Evolutionary conservation across 2,888 invertebrate genomes (phyloP).

Genomic region (Caenorhabditis sp.): DNA sequence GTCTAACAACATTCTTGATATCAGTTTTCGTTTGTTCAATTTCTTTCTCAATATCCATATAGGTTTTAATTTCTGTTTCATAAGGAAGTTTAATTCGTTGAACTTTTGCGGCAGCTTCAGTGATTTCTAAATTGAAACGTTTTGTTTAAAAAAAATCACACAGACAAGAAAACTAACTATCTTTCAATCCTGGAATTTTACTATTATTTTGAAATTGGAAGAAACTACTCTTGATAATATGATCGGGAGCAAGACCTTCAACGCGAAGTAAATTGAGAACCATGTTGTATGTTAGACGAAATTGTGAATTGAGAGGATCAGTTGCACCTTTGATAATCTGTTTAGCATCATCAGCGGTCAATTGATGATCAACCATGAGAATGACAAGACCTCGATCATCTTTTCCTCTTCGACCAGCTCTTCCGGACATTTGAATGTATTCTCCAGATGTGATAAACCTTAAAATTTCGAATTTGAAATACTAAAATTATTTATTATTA

Average conservation of each 20-base stretch:
- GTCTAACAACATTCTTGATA: constrained; percentile 83
- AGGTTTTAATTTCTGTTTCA: constrained; percentile 34
- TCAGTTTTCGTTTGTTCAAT: constrained; percentile 73
- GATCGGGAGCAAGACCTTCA: constrained; percentile 98
- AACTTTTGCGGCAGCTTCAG: constrained; percentile 4
- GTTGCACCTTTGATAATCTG: constrained; percentile 81
- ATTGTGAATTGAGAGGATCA: constrained; percentile 97
- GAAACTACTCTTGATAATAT: constrained; percentile 96
- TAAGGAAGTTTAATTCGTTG: constrained; percentile 14
- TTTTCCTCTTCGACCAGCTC: constrained; percentile 88
- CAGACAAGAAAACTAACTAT: constrained; percentile 79
- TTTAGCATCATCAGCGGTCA: constrained; percentile 76
- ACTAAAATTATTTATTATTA: no score
- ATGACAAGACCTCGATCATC: constrained; percentile 96
- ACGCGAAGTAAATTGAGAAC: constrained; percentile 87
- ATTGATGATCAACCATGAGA: constrained; percentile 96
- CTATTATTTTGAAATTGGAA: constrained; percentile 99
- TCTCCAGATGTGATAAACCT: constrained; percentile 80
- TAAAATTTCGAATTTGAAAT: not conserved
- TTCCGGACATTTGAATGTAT: constrained; percentile 99
- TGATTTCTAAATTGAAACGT: constrained; percentile 12
- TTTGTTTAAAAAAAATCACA: not conserved
- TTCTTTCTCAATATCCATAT: constrained; percentile 23
- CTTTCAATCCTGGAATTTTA: constrained; percentile 86
- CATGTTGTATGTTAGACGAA: constrained; percentile 99